Evolutionary conservation across 1,140 invertebrate genomes (phyloP), one percentile per base, ranked within the genome.

Genomic region (Tetramorium alpestre): DNA sequence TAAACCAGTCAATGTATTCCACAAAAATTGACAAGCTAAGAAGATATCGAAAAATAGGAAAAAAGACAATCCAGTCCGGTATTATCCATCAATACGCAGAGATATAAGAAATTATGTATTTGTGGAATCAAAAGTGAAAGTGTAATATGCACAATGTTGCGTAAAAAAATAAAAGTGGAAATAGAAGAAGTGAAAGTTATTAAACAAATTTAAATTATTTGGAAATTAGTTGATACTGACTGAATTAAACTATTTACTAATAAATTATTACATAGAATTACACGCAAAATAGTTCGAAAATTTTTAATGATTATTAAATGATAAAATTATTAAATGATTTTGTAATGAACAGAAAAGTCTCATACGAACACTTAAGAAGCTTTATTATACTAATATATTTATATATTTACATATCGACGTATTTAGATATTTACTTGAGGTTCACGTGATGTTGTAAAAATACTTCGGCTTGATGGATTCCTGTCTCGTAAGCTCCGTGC

Each of bases 401-500:
- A 72, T 18, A 72, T 70, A 70, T 81, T 41, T 62, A 80, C 25
- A 78, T 38, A 54, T 38, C 6, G 10, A 56, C 7, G 38, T 38
- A 60, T 58, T 25, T 60, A 51, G 8, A 11, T 65, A 69, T 85
- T 60, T 77, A 77, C 4, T 41, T 62, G 13, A 7, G 16, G 16
- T 3, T 33, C 11, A 72, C 65, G 22, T 93, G 88, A 87, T 94
- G 49, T 13, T 90, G 80, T 90, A 95, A 87, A 87, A 96, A 94
- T 38, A 89, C 89, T 90, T 94, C 77, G 18, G 96, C 96, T 90
- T 96, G 96, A 47, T 93, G 92, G 28, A 94, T 86, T 10, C 96
- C 96, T n/a, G 96, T 96, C 62, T 96, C 95, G 85, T 95, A 96
- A 56, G 96, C 96, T 11, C 97, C 98, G 93, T 98, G 97, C 4